Evolutionary conservation across 2,797 vertebrate species (phyloP), one percentile per base, ranked within the genome.

Genomic region (Gouania willdenowi): DNA sequence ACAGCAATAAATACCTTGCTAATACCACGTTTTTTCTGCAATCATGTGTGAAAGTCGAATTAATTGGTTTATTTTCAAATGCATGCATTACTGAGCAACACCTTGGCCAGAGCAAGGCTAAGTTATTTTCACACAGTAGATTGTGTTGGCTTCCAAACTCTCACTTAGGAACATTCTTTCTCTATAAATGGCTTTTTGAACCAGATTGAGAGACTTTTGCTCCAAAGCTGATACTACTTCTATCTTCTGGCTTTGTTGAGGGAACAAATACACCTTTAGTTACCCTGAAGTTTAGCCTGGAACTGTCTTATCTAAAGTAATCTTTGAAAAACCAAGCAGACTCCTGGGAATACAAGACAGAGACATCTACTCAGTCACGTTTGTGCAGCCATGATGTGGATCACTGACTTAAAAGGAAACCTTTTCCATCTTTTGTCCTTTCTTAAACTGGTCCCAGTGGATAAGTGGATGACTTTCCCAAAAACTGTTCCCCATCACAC

Each of bases 401-500:
- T 82, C 52, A 73, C 19, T 19, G 10, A 34, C 34, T 62, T 24
- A 24, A 28, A 56, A 52, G 31, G 67, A 71, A 72, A 70, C 46
- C 42, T 58, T 50, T 15, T 22, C 6, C 36, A 13, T 39, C 38
- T 55, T 24, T 72, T 20, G 26, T 55, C 38, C 59, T 76, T 13
- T 14, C 13, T 61, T 67, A 56, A 53, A 37, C 47, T 7, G 40
- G 52, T 52, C 18, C 21, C 40, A 66, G 50, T 44, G 5, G 58
- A 55, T 61, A 70, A 64, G 71, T 65, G 51, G 61, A 71, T 12
- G 12, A 14, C 27, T 68, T 75, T 71, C 67, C 70, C 44, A 55
- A 61, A 81, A 54, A 46, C 48, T 63, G 72, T 60, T 45, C 63
- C 71, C 45, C 66, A 59, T 75, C 8, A 18, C 64, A 66, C 64